Evolutionary conservation across 2,888 invertebrate species (phyloP).

Genomic region (Galerucella nymphaeae): DNA sequence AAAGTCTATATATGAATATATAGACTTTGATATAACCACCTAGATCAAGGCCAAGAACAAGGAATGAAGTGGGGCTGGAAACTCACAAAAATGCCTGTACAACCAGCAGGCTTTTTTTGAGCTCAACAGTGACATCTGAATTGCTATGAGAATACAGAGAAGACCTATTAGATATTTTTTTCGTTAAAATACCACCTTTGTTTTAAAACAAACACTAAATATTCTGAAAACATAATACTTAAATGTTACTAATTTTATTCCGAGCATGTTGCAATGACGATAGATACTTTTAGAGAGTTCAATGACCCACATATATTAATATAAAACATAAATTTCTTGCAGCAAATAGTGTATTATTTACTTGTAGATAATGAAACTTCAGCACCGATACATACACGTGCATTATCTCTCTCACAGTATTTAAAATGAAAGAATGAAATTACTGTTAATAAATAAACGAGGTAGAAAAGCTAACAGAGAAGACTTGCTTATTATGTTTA

Average conservation of each 20-base stretch:
- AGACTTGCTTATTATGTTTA: not conserved
- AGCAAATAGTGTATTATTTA: conserved; percentile 15
- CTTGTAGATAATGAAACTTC: conserved; percentile 11
- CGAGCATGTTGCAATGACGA: conserved; percentile 6
- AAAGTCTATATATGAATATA: too few species aligned
- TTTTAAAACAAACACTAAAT: not conserved
- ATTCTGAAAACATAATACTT: not conserved
- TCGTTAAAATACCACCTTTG: not conserved
- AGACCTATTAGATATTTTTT: too few species aligned
- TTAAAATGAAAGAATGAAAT: not conserved
- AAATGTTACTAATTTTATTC: not conserved
- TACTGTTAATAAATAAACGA: not conserved
- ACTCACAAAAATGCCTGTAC: too few species aligned
- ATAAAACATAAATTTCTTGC: conserved; percentile 20
- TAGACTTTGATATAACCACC: too few species aligned
- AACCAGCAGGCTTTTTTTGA: too few species aligned
- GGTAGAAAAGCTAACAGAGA: not conserved
- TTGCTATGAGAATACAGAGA: too few species aligned
- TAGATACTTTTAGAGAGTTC: conserved; percentile 4
- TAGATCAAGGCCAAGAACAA: too few species aligned
- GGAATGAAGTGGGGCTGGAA: too few species aligned
- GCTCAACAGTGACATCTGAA: too few species aligned
- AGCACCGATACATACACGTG: conserved; percentile 12
- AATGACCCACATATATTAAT: conserved; percentile 1
- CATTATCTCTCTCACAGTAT: conserved; percentile 13